Conservation (phyloP, 2,888 invertebrate genomes). For the Nephrotoma guestfalica region DNA sequence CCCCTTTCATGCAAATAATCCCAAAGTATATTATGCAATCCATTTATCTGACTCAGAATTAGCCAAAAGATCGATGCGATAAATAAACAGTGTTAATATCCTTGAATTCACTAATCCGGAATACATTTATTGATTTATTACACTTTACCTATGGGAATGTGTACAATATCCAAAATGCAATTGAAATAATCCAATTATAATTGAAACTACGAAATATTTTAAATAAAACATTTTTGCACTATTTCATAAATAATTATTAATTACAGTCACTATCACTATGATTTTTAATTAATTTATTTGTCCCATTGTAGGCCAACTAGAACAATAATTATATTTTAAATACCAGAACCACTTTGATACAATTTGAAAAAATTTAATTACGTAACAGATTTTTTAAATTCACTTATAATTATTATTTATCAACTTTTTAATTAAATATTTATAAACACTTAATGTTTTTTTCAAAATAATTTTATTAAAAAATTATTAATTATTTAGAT, state of each 20-base stretch:
- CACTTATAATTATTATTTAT: background rate
- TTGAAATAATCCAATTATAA: background rate
- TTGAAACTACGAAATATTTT: background rate
- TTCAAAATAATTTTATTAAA: background rate
- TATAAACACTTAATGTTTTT: background rate
- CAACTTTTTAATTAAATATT: background rate
- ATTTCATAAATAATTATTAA: background rate
- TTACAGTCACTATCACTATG: background rate
- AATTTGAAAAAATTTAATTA: background rate
- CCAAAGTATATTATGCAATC: no score
- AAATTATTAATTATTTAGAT: background rate
- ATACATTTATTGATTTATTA: background rate
- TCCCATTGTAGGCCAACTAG: no score
- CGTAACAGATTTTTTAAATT: background rate
- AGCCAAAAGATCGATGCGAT: background rate
- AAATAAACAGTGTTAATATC: background rate
- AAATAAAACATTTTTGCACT: background rate
- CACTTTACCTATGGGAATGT: constrained; percentile 1
- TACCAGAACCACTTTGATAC: no score
- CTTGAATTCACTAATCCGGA: background rate
- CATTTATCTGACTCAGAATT: no score
- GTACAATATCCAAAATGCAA: constrained; percentile 1
- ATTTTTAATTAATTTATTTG: background rate
- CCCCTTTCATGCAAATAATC: no score
- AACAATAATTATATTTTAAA: no score